Conservation (phyloP, 2,113 vertebrate species). For the Alexandromys fortis region DNA sequence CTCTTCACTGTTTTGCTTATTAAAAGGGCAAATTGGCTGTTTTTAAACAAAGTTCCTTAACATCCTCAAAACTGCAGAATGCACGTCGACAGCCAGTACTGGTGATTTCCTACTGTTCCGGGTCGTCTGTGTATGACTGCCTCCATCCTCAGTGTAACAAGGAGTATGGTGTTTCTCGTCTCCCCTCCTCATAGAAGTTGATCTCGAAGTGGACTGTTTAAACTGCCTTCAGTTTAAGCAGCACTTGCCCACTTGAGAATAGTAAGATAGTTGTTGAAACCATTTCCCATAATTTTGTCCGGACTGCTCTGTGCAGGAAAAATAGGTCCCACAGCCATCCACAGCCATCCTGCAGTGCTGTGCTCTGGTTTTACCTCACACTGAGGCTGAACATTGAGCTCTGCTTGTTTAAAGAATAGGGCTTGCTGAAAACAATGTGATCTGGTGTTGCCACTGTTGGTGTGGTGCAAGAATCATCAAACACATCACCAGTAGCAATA, state of each 20-base stretch:
- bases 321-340: neutral
- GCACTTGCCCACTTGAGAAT: neutral
- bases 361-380: neutral
- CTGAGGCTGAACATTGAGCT: slow-evolving; percentile 46
- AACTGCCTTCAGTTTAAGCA: neutral
- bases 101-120: neutral
- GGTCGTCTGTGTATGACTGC: neutral
- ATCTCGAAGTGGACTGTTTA: neutral
- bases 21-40: neutral
- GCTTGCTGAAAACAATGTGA: neutral
- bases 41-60: neutral
- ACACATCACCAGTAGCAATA: slow-evolving; percentile 63
- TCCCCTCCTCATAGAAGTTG: neutral
- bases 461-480: slow-evolving; percentile 70
- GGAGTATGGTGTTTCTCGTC: neutral
- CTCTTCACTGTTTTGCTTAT: neutral
- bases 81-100: neutral
- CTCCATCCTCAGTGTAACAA: neutral
- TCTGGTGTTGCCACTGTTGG: slow-evolving; percentile 56
- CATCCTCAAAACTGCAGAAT: neutral
- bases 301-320: neutral
- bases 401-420: neutral
- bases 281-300: neutral
- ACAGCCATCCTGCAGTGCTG: slow-evolving; percentile 9
- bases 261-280: neutral